Percentiles rank a stretch among this genome's conserved stretches.
These are phyloP conservation scores for Dromococcyx pavoninus DNA, from an alignment of 2,797 vertebrate species.

Conservation along the genomic window DNA sequence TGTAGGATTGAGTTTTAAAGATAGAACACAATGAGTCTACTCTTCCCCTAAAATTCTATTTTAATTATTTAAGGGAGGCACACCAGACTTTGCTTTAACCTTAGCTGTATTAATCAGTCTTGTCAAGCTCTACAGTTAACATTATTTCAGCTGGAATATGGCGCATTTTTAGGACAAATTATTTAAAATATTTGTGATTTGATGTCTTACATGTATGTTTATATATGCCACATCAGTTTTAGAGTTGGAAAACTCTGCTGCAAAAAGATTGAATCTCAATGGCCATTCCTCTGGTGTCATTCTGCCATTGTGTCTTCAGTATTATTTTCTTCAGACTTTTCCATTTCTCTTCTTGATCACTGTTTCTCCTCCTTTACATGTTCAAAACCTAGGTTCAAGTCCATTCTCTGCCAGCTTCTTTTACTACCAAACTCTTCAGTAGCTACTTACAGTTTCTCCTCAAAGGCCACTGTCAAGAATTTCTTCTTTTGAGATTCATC, in stretches of 20 bases:
- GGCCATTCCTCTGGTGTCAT: background rate
- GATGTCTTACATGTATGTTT: background rate
- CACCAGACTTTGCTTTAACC: background rate
- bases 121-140: background rate
- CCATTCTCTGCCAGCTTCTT: background rate
- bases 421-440: background rate
- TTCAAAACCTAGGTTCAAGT: background rate
- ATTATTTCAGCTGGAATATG: background rate
- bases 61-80: background rate
- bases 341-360: background rate
- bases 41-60: background rate
- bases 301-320: background rate
- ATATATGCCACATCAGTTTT: background rate
- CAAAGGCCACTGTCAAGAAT: slow-evolving; percentile 12
- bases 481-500: slow-evolving; percentile 22
- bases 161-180: background rate
- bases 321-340: background rate
- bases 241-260: background rate
- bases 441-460: slow-evolving; percentile 43
- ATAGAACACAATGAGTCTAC: background rate
- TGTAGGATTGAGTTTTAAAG: background rate
- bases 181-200: background rate
- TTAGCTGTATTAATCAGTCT: background rate
- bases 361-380: background rate
- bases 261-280: background rate